Percentiles rank a stretch among this genome's conserved stretches.
These are phyloP conservation scores for Scopus umbretta DNA, from an alignment of 2,113 vertebrate genomes.

Conservation along the genomic window DNA sequence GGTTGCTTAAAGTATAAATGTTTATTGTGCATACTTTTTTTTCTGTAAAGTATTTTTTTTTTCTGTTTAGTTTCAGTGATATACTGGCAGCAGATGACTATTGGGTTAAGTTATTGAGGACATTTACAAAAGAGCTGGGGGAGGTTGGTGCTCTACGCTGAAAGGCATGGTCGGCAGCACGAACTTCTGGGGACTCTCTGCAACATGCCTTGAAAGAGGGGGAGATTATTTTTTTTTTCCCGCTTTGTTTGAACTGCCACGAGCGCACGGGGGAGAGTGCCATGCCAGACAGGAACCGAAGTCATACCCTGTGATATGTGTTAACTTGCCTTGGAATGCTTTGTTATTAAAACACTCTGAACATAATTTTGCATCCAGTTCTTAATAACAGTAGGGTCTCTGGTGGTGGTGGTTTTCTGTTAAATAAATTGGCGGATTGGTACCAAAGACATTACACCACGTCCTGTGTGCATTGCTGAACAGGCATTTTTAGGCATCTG, in stretches of 20 bases:
- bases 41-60: constrained; percentile 65
- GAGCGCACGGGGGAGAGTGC: not conserved
- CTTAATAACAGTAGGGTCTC: not conserved
- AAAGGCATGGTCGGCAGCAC: constrained; percentile 24
- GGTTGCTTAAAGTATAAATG: constrained; percentile 67
- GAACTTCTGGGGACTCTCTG: constrained; percentile 38
- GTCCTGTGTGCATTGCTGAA: not conserved
- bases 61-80: constrained; percentile 60
- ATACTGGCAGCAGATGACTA: constrained; percentile 62
- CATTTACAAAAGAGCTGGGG: not conserved
- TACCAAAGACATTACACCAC: constrained; percentile 43
- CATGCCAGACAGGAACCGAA: not conserved
- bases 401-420: not conserved
- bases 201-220: constrained; percentile 25
- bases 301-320: not conserved
- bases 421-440: constrained; percentile 12
- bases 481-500: not conserved
- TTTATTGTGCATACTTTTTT: constrained; percentile 70
- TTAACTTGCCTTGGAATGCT: constrained; percentile 39
- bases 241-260: not conserved
- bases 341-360: constrained; percentile 40
- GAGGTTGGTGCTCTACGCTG: constrained; percentile 60
- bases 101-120: constrained; percentile 64
- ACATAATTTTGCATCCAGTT: not conserved
- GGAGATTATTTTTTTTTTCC: not conserved